Evolutionary conservation across 2,113 vertebrate species (phyloP), one percentile per base, ranked within the genome.

Genomic region (Platichthys flesus): DNA sequence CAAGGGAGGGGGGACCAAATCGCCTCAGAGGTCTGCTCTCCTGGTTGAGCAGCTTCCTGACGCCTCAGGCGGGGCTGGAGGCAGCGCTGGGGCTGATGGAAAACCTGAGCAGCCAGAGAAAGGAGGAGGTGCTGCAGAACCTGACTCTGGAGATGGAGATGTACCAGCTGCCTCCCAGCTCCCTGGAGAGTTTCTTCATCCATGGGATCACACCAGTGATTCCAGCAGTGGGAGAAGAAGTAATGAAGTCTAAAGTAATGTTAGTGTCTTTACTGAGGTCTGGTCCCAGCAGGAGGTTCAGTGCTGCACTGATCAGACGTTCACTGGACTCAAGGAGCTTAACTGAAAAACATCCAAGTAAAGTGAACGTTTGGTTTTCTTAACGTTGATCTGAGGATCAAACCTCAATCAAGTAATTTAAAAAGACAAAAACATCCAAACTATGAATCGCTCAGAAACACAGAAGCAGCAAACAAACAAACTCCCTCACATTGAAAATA

Each of bases 21-120:
- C 90, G 76, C 12, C 83, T 97, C 0, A 78, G 90, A 54, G 92
- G 91, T 1, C 89, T 98, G 2, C 90, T 98, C 52, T 24, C 9
- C 13, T 97, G 96, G 97, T 68, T 98, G 58, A 58, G 91, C 63
- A 10, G 5, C 58, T 97, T 96, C 2, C 7, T 52, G 0, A 26
- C 31, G 21, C 92, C 93, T 3, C 0, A 57, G 0, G 86, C 92
- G 28, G 96, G 95, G 1, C 21, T 97, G 0, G 66, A 91, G 15
- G 59, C 18, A 0, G 88, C 95, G 56, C 84, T 96, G 49, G 57
- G 65, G 0, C 66, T 84, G 67, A 77, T 96, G 2, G 81, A 79
- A 20, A 31, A 60, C 0, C 79, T 88, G 31, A 85, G 68, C 55
- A 0, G 67, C 88, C 18, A 47, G 20, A 18, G 1, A 0, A 40